Evolutionary conservation across 2,797 vertebrate species (phyloP), one percentile per base, ranked within the genome.

Genomic region (Gobionotothen gibberifrons): DNA sequence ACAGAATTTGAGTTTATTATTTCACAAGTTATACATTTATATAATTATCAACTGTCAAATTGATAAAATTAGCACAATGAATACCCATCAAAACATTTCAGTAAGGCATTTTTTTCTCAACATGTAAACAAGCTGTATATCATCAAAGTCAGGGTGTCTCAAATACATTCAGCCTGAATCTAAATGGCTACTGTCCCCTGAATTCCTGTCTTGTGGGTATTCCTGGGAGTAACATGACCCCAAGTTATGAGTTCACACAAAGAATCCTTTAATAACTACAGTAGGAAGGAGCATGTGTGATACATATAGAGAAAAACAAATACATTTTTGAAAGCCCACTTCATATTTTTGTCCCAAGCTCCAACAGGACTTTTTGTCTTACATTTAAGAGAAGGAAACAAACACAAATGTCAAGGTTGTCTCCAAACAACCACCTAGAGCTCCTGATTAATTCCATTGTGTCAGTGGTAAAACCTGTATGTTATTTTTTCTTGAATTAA

Each of bases 91-190:
- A 9, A 21, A 48, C 4, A 49, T 47, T 29, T 65, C 36, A 15
- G 10, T 51, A 16, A 0, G 5, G 40, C 9, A 4, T 55, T 72
- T 47, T 22, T 52, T 14, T 7, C 11, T 22, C 11, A 13, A 39
- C 19, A 61, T 46, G n/a, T 3, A 46, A 54, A 46, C 46, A 22
- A 55, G 21, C 19, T 43, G 16, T 65, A 9, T 8, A 22, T 63
- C 39, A 17, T 44, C 32, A 15, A 32, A 57, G 46, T 55, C 5
- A 32, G 10, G 40, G 13, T 36, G 21, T 73, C 40, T 66, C 11
- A 52, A 47, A 48, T 22, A 42, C 29, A 51, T 58, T 14, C 44
- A 64, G 16, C 16, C 32, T 72, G 46, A 42, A 39, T 49, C 7
- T 17, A 40, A 15, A 21, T 32, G 3, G 11, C 15, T 55, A 19